These are phyloP conservation scores for Pachypanchax playfairii DNA, from an alignment of 2,113 vertebrate species.

Conservation along the genomic window DNA sequence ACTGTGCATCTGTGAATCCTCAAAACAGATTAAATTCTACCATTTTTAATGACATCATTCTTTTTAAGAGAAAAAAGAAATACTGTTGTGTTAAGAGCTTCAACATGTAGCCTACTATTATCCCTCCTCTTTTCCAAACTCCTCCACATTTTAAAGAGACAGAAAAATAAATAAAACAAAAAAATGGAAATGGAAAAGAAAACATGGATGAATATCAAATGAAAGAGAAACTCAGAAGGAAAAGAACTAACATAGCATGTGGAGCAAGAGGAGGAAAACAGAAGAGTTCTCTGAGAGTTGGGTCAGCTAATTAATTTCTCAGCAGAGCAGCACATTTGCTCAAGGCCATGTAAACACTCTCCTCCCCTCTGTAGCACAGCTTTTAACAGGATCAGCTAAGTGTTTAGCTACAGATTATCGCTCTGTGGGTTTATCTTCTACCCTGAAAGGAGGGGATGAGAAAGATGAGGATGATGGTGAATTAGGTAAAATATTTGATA, in stretches of 20 bases:
- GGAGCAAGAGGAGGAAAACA: not conserved
- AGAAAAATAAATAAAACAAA: too few relatives aligned
- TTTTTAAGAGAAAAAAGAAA: too few relatives aligned
- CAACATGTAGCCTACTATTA: too few relatives aligned
- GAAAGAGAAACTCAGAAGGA: not conserved
- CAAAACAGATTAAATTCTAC: too few relatives aligned
- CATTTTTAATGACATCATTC: too few relatives aligned
- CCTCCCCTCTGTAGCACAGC: conserved; percentile 41
- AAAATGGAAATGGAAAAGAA: too few relatives aligned
- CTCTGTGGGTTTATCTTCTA: conserved; percentile 55
- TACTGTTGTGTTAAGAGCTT: too few relatives aligned
- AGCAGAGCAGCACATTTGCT: conserved; percentile 43
- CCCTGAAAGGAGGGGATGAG: conserved; percentile 21
- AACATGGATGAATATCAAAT: too few relatives aligned
- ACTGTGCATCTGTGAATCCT: too few relatives aligned
- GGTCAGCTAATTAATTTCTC: conserved; percentile 63
- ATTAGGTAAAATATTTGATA: not conserved
- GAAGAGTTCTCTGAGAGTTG: conserved; percentile 25
- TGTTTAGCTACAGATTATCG: conserved; percentile 63
- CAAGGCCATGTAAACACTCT: conserved; percentile 62
- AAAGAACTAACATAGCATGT: not conserved
- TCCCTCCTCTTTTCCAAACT: too few relatives aligned
- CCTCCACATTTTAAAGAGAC: too few relatives aligned
- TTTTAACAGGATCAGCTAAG: conserved; percentile 61
- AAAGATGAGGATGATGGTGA: not conserved